phyloP scores from a whole-genome alignment of 2,888 invertebrate genomes.

The Spodoptera picta region DNA sequence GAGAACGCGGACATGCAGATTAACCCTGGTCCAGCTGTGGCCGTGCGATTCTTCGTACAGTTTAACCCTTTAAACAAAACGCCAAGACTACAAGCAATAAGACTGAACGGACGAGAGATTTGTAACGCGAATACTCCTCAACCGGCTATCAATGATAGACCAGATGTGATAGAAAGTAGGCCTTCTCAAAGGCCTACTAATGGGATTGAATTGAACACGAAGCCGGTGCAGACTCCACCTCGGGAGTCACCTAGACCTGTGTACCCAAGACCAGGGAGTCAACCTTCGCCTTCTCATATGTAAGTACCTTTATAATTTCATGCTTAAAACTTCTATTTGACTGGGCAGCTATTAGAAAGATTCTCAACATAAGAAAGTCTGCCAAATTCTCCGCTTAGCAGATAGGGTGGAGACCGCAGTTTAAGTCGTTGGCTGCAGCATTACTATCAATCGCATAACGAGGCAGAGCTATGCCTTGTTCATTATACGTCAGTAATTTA shows the following conservation, averaged over 20 bases:
- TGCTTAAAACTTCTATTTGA: too few species aligned
- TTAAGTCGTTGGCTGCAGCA: too few species aligned
- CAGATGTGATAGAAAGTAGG: constrained; percentile 42
- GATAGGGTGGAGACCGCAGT: too few species aligned
- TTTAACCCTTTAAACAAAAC: constrained; percentile 83
- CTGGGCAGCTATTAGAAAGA: too few species aligned
- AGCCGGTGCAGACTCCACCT: constrained; percentile 69
- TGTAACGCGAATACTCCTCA: constrained; percentile 83
- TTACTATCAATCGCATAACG: too few species aligned
- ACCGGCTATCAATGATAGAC: constrained; percentile 64
- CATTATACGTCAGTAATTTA: too few species aligned
- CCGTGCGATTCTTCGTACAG: constrained; percentile 89
- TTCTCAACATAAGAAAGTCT: too few species aligned
- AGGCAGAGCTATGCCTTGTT: too few species aligned
- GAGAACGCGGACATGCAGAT: constrained; percentile 88
- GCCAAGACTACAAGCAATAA: constrained; percentile 84
- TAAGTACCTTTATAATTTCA: constrained; percentile 61
- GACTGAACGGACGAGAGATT: constrained; percentile 89
- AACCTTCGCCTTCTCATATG: constrained; percentile 75
- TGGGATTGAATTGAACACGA: constrained; percentile 32
- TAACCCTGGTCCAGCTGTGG: constrained; percentile 86
- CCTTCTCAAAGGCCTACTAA: constrained; percentile 15
- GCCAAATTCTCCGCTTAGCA: too few species aligned
- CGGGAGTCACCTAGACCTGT: constrained; percentile 67
- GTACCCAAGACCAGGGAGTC: constrained; percentile 68